These are phyloP conservation scores for Gnatocerus cornutus DNA, from an alignment of 2,888 invertebrate genomes.

Conservation along the genomic window DNA sequence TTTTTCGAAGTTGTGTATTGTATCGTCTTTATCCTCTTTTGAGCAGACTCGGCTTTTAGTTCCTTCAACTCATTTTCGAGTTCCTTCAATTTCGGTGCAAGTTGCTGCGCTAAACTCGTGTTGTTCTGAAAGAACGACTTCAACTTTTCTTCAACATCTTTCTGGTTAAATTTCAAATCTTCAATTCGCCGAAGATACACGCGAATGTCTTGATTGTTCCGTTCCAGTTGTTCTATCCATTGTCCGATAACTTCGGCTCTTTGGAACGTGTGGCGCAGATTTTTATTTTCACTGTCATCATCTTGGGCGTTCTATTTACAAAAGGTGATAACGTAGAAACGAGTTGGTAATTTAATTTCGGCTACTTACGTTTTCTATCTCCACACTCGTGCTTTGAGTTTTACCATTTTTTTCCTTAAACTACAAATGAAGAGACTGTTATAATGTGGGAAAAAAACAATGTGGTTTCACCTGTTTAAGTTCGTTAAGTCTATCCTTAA, in stretches of 20 bases:
- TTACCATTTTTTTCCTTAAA: slow-evolving; percentile 42
- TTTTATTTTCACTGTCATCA: slow-evolving; percentile 26
- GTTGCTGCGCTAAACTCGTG: slow-evolving; percentile 59
- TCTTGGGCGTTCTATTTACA: slow-evolving; percentile 27
- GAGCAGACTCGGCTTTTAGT: slow-evolving; percentile 53
- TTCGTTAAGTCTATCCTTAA: slow-evolving; percentile 62
- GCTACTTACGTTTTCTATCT: slow-evolving; percentile 52
- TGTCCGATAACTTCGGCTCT: slow-evolving; percentile 68
- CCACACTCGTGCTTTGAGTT: slow-evolving; percentile 47
- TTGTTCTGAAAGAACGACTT: slow-evolving; percentile 62
- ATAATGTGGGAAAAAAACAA: background rate
- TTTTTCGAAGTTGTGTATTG: slow-evolving; percentile 72
- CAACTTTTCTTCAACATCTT: slow-evolving; percentile 28
- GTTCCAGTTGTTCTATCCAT: slow-evolving; percentile 73
- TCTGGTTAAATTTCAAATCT: slow-evolving; percentile 31
- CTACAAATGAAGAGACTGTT: background rate
- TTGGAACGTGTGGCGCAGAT: slow-evolving; percentile 59
- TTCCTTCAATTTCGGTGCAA: slow-evolving; percentile 61
- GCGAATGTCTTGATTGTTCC: slow-evolving; percentile 67
- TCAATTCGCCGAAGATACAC: slow-evolving; percentile 18
- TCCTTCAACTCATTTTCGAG: slow-evolving; percentile 58
- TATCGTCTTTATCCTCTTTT: slow-evolving; percentile 71
- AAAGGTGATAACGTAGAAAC: slow-evolving; percentile 18
- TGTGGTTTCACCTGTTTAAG: slow-evolving; percentile 52
- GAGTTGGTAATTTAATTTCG: background rate